Percentiles rank a stretch among this genome's conserved stretches.
Conservation (phyloP, 2,888 invertebrate species). For the Anaspis maculata region DNA sequence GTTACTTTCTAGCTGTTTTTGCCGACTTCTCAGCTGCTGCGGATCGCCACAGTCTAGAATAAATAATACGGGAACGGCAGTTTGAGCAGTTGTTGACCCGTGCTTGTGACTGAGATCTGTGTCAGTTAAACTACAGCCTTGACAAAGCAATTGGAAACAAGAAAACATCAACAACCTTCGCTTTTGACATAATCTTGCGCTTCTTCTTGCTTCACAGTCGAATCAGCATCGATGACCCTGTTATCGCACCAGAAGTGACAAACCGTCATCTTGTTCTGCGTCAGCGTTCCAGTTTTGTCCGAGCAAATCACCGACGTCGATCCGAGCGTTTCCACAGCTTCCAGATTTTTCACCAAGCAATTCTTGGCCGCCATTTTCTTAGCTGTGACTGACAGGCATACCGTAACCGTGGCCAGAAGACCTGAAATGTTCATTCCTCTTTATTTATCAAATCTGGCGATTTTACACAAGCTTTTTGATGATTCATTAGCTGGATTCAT, state of each 20-base stretch:
- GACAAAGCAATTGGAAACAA: too few species aligned
- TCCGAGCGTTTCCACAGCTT: slow-evolving; percentile 72
- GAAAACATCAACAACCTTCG: background rate
- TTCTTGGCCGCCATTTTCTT: slow-evolving; percentile 75
- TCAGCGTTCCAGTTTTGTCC: slow-evolving; percentile 67
- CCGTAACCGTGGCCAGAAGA: slow-evolving; percentile 68
- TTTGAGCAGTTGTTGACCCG: too few species aligned
- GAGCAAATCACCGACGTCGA: slow-evolving; percentile 76
- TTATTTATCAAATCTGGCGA: too few species aligned
- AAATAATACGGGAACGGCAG: too few species aligned
- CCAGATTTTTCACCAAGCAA: slow-evolving; percentile 70
- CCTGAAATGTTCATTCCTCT: slow-evolving; percentile 31
- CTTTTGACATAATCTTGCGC: background rate
- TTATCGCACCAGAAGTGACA: slow-evolving; percentile 68
- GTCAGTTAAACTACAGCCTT: too few species aligned
- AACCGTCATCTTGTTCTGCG: slow-evolving; percentile 68
- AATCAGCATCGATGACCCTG: slow-evolving; percentile 41
- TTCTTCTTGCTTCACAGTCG: slow-evolving; percentile 3
- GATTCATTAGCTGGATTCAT: too few species aligned
- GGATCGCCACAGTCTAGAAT: too few species aligned
- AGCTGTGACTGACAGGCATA: slow-evolving; percentile 67
- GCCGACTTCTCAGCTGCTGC: too few species aligned
- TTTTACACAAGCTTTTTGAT: too few species aligned
- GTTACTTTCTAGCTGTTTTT: too few species aligned
- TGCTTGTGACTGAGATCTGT: too few species aligned